These are phyloP conservation scores for Spatula clypeata DNA, from an alignment of 2,797 vertebrate genomes.

Conservation along the genomic window DNA sequence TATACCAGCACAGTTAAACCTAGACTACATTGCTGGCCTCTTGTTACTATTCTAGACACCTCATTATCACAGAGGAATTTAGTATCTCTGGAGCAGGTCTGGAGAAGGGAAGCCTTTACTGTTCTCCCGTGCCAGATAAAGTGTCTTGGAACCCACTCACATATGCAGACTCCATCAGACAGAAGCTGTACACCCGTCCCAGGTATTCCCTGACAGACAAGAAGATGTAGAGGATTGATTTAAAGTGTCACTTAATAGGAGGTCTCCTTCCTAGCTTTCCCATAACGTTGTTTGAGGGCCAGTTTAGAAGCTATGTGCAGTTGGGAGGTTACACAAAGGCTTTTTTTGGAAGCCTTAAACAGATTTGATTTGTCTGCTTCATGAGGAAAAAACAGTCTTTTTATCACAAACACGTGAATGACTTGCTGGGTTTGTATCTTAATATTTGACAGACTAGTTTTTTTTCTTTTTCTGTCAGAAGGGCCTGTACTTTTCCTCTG, in stretches of 20 bases:
- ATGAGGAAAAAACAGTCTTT: neutral
- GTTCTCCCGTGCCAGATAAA: slow-evolving; percentile 63
- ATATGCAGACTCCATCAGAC: neutral
- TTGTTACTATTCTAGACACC: slow-evolving; percentile 65
- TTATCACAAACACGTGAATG: neutral
- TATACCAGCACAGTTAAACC: neutral
- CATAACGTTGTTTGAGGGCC: neutral
- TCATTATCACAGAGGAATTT: slow-evolving; percentile 72
- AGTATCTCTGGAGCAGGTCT: slow-evolving; percentile 57
- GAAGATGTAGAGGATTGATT: slow-evolving; percentile 21
- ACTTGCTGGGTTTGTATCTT: neutral
- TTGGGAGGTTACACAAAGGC: neutral
- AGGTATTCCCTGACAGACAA: slow-evolving; percentile 26
- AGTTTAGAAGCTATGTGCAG: neutral
- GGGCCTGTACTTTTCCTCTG: neutral
- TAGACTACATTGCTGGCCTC: slow-evolving; percentile 7
- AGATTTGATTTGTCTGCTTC: neutral
- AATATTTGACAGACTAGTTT: slow-evolving; percentile 23
- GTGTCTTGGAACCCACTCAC: slow-evolving; percentile 19
- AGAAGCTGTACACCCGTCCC: neutral
- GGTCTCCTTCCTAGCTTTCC: neutral
- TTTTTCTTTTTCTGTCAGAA: neutral
- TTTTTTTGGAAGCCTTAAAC: neutral
- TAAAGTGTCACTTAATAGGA: neutral
- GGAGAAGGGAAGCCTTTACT: slow-evolving; percentile 54